phyloP scores from a whole-genome alignment of 2,113 vertebrate species.

The Trachemys scripta region DNA sequence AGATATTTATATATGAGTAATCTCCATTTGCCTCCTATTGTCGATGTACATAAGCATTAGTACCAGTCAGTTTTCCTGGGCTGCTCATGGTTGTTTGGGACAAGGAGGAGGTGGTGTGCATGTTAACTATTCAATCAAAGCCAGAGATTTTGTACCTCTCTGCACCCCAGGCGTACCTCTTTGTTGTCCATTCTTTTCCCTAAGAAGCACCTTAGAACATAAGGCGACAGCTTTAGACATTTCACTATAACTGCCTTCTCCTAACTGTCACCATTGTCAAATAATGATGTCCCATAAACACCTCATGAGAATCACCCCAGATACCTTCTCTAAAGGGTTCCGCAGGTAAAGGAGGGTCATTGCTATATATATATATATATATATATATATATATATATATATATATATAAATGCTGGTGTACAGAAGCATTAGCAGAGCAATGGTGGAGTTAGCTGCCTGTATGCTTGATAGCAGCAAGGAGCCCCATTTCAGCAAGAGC shows the following conservation, averaged over 20 bases:
- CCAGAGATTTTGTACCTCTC: not conserved
- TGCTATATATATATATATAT: not conserved
- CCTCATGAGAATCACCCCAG: not conserved
- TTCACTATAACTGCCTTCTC: not conserved
- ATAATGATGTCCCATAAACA: not conserved
- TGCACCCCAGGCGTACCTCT: not conserved
- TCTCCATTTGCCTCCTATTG: not conserved
- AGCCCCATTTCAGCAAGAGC: not conserved
- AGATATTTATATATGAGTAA: slow-evolving; percentile 77
- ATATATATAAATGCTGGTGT: not conserved
- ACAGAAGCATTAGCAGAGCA: not conserved
- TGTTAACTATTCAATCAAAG: not conserved
- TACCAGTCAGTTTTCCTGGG: not conserved
- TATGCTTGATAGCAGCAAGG: slow-evolving; percentile 6
- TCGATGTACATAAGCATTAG: not conserved
- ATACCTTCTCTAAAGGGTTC: not conserved
- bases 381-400: slow-evolving; percentile 21
- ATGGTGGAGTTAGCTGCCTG: not conserved
- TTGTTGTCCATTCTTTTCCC: not conserved
- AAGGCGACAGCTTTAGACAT: not conserved
- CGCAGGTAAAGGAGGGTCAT: not conserved
- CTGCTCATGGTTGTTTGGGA: not conserved
- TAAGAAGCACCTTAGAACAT: not conserved
- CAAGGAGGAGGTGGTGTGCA: not conserved
- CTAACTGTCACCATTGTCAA: not conserved